A percentile compares a stretch with the other conserved stretches of the same genome.
These are phyloP conservation scores for Tortricodes alternella DNA, from an alignment of 2,888 invertebrate genomes.

Conservation along the genomic window DNA sequence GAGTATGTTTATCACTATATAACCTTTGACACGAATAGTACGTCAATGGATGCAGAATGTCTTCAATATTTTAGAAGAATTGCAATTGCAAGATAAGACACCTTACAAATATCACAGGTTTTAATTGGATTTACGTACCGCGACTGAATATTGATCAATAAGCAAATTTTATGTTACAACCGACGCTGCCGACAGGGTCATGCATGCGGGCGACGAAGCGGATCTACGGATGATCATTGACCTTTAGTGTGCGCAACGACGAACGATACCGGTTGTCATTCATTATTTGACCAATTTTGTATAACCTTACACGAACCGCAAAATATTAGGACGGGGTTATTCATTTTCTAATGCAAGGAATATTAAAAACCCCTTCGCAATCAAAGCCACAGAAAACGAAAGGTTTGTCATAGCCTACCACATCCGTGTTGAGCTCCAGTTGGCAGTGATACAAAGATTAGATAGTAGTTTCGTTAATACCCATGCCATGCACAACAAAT, in stretches of 20 bases:
- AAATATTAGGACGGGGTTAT: not conserved
- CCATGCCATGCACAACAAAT: conserved; percentile 15
- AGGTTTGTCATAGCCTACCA: conserved; percentile 44
- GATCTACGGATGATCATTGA: conserved; percentile 82
- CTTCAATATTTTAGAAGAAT: not conserved
- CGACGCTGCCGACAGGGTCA: conserved; percentile 76
- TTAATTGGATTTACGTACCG: conserved; percentile 31
- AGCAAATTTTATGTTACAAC: conserved; percentile 60
- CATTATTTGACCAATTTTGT: conserved; percentile 58
- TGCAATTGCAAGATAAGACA: not conserved
- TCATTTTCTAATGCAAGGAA: not conserved
- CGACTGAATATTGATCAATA: conserved; percentile 55
- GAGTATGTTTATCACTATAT: not conserved
- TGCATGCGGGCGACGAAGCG: conserved; percentile 78
- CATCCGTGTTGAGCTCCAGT: conserved; percentile 49
- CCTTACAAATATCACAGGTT: not conserved
- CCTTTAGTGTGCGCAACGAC: conserved; percentile 76
- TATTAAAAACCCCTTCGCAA: conserved; percentile 39
- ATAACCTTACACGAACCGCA: conserved; percentile 31
- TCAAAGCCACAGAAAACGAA: conserved; percentile 41
- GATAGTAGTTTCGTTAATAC: conserved; percentile 17
- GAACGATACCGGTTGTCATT: conserved; percentile 72
- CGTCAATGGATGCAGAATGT: not conserved
- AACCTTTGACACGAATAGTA: conserved; percentile 12
- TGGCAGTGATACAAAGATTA: conserved; percentile 49